phyloP scores from a whole-genome alignment of 2,888 invertebrate species.

The Papilio elwesi region DNA sequence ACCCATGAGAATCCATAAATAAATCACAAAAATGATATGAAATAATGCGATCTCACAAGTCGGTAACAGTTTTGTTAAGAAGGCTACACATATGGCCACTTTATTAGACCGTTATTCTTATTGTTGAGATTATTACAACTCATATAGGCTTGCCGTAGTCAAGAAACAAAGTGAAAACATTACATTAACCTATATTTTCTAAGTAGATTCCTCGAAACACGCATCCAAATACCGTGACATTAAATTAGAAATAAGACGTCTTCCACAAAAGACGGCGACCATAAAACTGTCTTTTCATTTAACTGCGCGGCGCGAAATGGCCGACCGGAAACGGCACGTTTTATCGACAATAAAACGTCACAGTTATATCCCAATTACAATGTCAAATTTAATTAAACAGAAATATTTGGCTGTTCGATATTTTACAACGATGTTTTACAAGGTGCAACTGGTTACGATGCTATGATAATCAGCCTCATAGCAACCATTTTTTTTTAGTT shows the following conservation, averaged over 20 bases:
- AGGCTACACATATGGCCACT: too few relatives aligned
- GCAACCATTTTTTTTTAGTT: too few relatives aligned
- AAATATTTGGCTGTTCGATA: background rate
- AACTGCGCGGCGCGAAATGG: constrained; percentile 16
- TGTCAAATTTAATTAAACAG: constrained; percentile 6
- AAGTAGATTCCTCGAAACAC: constrained; percentile 3
- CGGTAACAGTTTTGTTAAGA: too few relatives aligned
- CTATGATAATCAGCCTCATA: too few relatives aligned
- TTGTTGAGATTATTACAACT: too few relatives aligned
- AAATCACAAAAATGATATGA: too few relatives aligned
- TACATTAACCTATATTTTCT: background rate
- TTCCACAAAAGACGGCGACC: constrained; percentile 15
- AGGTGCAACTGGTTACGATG: too few relatives aligned
- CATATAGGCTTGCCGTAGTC: too few relatives aligned
- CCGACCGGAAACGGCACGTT: constrained; percentile 20
- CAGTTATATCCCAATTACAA: background rate
- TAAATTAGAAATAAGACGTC: constrained; percentile 26
- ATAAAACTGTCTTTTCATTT: constrained; percentile 29
- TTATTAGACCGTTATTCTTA: too few relatives aligned
- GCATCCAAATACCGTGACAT: constrained; percentile 26
- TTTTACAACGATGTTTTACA: too few relatives aligned
- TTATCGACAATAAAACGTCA: background rate
- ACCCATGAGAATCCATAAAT: too few relatives aligned
- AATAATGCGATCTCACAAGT: too few relatives aligned
- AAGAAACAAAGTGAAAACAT: background rate